Evolutionary conservation across 2,113 vertebrate species (phyloP), one percentile per base, ranked within the genome.

Genomic region (Zootoca vivipara): DNA sequence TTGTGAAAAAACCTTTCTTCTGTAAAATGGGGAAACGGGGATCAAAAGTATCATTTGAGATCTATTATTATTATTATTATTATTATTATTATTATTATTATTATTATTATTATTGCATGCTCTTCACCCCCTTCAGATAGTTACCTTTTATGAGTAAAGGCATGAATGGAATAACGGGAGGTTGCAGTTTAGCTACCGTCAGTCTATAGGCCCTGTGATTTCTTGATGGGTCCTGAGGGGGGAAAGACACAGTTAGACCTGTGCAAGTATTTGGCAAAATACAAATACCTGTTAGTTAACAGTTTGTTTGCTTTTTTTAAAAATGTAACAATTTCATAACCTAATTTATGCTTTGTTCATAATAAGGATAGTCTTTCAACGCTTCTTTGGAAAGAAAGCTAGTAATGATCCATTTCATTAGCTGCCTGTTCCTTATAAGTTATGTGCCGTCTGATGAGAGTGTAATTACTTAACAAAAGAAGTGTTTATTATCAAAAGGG

Each of bases 71-170:
- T 46, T 42, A 46, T 46, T 46, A 46, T 46, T 46, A 46, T 46
- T 46, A 46, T 46, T 46, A 46, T 46, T 46, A 46, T 46, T 10
- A 46, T 46, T 9, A 46, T 91, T 90, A 88, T 74, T 90, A 75
- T 92, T 30, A 20, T 62, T 65, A 33, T 88, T 80, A 83, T 94
- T 87, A 46, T 85, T 88, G 65, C 82, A 75, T 82, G 46, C 46
- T 52, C 46, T 84, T 52, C 74, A 2, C 5, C 69, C 56, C 67
- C 89, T 87, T 90, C 82, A 78, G 90, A 56, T 89, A 84, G 93
- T 97, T 97, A 99, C 99, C 99, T 98, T 99, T 99, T 94, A 99
- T 99, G 88, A 99, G 97, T 92, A 99, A 96, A 0, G 99, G 99
- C 98, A 99, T 99, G 96, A 99, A 99, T 91, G 99, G 99, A 93